A percentile compares a stretch with the other conserved stretches of the same genome.
These are phyloP conservation scores for Thinocorus orbignyianus DNA, from an alignment of 2,113 vertebrate species.

Conservation along the genomic window DNA sequence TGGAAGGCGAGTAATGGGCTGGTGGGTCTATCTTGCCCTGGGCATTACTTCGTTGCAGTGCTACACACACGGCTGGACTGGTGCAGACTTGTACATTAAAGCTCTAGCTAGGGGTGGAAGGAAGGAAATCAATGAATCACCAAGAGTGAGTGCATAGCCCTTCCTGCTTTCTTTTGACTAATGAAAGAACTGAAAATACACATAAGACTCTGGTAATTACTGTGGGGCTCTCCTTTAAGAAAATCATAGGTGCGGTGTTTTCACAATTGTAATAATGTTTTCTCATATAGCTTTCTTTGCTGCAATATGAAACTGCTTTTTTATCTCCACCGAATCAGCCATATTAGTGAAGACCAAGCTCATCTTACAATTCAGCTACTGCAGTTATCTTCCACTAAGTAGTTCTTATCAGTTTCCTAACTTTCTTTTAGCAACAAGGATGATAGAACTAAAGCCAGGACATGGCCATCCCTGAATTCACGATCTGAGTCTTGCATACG, in stretches of 20 bases:
- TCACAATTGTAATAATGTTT: not conserved
- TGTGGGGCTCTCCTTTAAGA: not conserved
- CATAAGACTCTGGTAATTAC: not conserved
- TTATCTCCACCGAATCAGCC: not conserved
- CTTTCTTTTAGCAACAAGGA: not conserved
- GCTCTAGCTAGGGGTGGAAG: not conserved
- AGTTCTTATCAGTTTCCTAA: not conserved
- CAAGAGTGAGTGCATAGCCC: constrained; percentile 1
- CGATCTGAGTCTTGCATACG: not conserved
- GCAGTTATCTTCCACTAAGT: not conserved
- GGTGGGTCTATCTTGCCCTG: not conserved
- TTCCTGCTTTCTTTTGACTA: constrained; percentile 42
- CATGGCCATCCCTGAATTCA: not conserved
- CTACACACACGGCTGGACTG: rapidly evolving
- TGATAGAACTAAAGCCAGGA: not conserved
- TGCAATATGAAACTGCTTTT: not conserved
- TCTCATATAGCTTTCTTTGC: not conserved
- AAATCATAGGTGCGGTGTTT: not conserved
- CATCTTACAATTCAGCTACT: not conserved
- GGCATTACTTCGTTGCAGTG: not conserved
- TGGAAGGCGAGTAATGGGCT: rapidly evolving
- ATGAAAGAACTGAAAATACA: not conserved
- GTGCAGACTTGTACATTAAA: not conserved
- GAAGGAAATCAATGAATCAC: constrained; percentile 58
- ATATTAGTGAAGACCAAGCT: not conserved